Evolutionary conservation across 2,888 invertebrate species (phyloP).

Genomic region (Eumerus sabulonum): DNA sequence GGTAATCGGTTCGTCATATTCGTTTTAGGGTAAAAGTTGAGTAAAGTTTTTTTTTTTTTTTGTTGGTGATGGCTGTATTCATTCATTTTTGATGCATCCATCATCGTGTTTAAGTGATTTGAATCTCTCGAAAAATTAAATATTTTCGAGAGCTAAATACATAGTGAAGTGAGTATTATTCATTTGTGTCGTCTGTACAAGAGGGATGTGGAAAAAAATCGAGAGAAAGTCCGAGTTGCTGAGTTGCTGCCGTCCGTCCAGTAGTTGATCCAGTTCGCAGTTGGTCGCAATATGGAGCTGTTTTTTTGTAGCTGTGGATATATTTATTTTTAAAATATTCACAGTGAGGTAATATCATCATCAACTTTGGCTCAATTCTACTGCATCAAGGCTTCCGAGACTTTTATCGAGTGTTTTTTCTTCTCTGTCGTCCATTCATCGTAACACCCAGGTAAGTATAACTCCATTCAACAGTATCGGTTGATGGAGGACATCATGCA

Average conservation of each 20-base stretch:
- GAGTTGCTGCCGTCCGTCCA: constrained; percentile 17
- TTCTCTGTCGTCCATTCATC: constrained; percentile 1
- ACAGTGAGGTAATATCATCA: constrained; percentile 74
- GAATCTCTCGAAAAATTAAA: background rate
- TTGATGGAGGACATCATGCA: constrained; percentile 77
- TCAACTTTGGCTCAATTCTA: constrained; percentile 8
- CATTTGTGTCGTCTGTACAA: too few species aligned
- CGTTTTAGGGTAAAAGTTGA: background rate
- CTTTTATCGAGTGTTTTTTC: constrained; percentile 36
- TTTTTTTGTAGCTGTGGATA: constrained; percentile 73
- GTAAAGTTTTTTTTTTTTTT: too few species aligned
- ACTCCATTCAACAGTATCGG: constrained; percentile 81
- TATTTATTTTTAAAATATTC: constrained; percentile 70
- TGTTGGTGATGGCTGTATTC: constrained; percentile 10
- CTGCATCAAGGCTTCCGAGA: constrained; percentile 22
- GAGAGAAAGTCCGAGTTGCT: constrained; percentile 24
- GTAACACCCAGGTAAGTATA: constrained; percentile 79
- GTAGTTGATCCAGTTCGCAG: constrained; percentile 33
- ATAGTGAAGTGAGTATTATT: too few species aligned
- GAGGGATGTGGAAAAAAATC: background rate
- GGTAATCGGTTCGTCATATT: constrained; percentile 1
- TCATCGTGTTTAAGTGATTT: constrained; percentile 55
- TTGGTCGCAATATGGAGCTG: too few species aligned
- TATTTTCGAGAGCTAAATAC: too few species aligned
- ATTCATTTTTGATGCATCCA: constrained; percentile 22